Percentiles rank a stretch among this genome's conserved stretches.
Evolutionary conservation across 30 jellyfish, hydroid and myxozoan genomes (phyloP).

Genomic region (Turritopsis rubra): DNA sequence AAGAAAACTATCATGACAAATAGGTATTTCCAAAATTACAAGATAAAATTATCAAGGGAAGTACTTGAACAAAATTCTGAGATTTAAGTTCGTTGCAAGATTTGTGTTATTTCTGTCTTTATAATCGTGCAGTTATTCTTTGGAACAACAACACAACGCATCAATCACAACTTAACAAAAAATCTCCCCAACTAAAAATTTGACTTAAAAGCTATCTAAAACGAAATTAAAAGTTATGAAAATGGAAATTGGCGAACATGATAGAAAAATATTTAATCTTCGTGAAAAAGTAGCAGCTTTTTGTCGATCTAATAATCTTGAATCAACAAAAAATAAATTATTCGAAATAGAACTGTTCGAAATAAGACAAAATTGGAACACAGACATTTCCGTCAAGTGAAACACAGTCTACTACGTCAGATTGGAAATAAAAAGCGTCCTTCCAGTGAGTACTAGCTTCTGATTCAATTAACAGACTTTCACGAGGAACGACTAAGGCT

Average conservation of each 20-base stretch:
- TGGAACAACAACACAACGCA: background rate
- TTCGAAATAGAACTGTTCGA: background rate
- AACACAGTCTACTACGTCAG: background rate
- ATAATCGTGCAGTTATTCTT: too few species aligned
- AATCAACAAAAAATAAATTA: background rate
- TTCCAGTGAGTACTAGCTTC: too few species aligned
- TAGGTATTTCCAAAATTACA: background rate
- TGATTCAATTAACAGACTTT: too few species aligned
- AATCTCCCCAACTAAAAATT: background rate
- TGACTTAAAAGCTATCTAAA: background rate
- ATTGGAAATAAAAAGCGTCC: background rate
- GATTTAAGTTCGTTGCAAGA: background rate
- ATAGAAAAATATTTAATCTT: background rate
- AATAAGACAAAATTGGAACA: too few species aligned
- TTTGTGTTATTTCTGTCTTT: too few species aligned
- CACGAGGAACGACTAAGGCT: background rate
- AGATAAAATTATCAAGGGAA: background rate
- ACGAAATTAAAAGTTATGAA: background rate
- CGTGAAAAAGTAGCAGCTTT: background rate
- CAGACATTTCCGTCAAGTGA: background rate
- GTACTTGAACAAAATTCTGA: background rate
- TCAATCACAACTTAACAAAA: background rate
- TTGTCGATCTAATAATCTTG: background rate
- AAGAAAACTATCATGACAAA: background rate
- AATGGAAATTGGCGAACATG: background rate